Evolutionary conservation across 2,888 invertebrate species (phyloP).

Genomic region (Teleogryllus oceanicus): DNA sequence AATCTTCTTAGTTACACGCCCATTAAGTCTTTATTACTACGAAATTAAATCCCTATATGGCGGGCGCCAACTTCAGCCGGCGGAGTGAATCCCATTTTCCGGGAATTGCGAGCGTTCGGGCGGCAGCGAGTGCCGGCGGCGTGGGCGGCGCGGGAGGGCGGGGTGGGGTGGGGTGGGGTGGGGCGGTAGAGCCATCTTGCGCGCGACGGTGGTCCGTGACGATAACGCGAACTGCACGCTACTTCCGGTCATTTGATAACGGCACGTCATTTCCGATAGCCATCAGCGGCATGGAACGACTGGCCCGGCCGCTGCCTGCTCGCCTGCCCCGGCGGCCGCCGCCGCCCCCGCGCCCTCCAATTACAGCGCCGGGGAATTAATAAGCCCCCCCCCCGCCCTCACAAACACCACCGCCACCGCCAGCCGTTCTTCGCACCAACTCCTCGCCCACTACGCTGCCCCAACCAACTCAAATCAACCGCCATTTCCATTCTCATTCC

Average conservation of each 20-base stretch:
- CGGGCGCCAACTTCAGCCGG: too few species aligned
- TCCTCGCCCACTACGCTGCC: too few species aligned
- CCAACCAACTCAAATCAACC: too few species aligned
- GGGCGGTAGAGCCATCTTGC: background rate
- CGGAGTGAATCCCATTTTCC: too few species aligned
- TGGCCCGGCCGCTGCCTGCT: background rate
- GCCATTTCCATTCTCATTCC: too few species aligned
- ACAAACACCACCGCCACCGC: background rate
- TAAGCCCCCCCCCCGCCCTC: background rate
- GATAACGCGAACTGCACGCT: background rate
- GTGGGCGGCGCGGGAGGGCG: too few species aligned
- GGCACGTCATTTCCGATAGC: conserved; percentile 1
- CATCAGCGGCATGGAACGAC: conserved; percentile 4
- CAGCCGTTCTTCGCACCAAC: background rate
- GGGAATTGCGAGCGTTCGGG: too few species aligned
- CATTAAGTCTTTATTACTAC: too few species aligned
- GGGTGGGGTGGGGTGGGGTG: too few species aligned
- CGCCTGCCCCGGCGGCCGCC: background rate
- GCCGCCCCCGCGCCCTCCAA: background rate
- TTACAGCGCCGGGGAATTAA: background rate
- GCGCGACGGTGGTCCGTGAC: background rate
- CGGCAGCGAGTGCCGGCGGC: too few species aligned
- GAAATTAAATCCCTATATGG: too few species aligned
- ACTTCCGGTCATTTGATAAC: conserved; percentile 18
- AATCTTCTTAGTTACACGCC: too few species aligned